phyloP scores from a whole-genome alignment of 2,113 vertebrate genomes.

The Prietella phreatophila region DNA sequence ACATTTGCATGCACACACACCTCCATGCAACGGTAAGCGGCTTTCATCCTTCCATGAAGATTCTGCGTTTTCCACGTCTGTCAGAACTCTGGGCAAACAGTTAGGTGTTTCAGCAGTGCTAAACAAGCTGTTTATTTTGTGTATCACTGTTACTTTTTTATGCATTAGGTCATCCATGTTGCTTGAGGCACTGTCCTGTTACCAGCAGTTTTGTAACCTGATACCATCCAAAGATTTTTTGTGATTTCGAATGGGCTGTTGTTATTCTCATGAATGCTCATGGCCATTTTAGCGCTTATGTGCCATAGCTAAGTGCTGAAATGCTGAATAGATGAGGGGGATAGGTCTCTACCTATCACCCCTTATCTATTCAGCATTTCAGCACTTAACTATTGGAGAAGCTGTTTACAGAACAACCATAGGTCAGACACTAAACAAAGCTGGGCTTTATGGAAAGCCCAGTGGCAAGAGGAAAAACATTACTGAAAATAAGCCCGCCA shows the following conservation, averaged over 20 bases:
- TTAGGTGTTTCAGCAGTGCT: background rate
- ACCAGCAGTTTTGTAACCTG: background rate
- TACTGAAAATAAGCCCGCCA: background rate
- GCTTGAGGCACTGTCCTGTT: background rate
- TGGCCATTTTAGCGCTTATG: conserved; percentile 1
- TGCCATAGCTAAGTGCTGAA: background rate
- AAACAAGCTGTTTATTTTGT: background rate
- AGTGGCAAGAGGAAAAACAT: background rate
- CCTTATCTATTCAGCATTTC: too few species aligned
- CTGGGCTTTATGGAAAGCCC: background rate
- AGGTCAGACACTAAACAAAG: background rate
- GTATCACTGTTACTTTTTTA: background rate
- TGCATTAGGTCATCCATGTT: background rate
- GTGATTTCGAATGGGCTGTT: conserved; percentile 3
- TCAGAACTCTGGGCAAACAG: background rate
- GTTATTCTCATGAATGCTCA: background rate
- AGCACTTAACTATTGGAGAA: background rate
- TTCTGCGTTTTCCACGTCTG: background rate
- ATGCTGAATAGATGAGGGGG: background rate
- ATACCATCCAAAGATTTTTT: background rate
- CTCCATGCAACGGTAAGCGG: background rate
- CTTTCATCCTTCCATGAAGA: background rate
- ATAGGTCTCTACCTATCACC: too few species aligned
- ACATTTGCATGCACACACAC: background rate
- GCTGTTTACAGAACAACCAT: background rate